Base-by-base conservation (phyloP, 1,140 invertebrate genomes). In the Rhynchophorus ferrugineus region DNA sequence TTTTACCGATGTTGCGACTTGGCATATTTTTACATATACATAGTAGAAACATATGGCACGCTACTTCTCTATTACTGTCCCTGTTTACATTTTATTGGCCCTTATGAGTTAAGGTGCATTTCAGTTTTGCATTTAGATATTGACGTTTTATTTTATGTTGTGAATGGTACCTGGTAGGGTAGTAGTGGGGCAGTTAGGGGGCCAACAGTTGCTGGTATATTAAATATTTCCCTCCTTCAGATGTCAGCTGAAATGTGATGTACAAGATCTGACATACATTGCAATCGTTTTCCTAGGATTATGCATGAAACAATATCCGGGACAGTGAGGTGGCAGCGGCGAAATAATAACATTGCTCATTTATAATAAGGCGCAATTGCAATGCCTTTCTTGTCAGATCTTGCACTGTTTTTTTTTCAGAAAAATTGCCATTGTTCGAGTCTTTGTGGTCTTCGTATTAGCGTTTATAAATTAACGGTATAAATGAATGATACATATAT, bases 61-160 rank as follows among this genome's bases (percentile, higher is more conserved):
- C 51, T 54, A 54, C 47, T 49, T 51, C 41, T 51, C 39, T 51
- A 33, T 51, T 44, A 51, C 49, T 51, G 49, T 43, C 39, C 49
- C 33, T 45, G 42, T 42, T n/a, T 51, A 18, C 43, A 44, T 29
- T 7, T 44, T 44, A 34, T 44, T 37, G 45, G 19, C 35, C 45
- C 45, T 38, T 35, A 11, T 36, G 22, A n/a, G n/a, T n/a, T 34
- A 36, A 34, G 14, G 44, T 36, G n/a, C 45, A 47, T 47, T 47
- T 47, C 20, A 47, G 34, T 37, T n/a, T 47, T 47, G 45, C 45
- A 47, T 38, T 47, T 16, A 8, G 34, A 22, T 37, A 33, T 20
- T 33, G 21, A 34, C 35, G 17, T 9, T 21, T 20, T 13, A 34
- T 48, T 49, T 24, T 39, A 3, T 22, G 33, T 49, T 51, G 49